Evolutionary conservation across 1,140 invertebrate genomes (phyloP).

Genomic region (Pseudomyrmex cubaensis): DNA sequence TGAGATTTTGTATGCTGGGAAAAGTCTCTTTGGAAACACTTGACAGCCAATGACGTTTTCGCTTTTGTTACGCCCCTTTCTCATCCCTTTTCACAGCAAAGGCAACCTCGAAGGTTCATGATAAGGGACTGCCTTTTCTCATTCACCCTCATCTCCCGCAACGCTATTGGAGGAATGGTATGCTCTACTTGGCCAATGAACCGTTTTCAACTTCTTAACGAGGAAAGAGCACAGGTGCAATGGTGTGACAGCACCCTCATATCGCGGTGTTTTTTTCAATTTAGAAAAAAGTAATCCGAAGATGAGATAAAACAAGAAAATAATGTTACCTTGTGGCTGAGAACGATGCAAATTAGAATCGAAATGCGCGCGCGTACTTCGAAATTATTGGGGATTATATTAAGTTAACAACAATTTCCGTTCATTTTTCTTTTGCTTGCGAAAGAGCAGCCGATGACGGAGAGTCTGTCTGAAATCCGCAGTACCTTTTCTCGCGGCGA

Average conservation of each 20-base stretch:
- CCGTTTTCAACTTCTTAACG: slow-evolving; percentile 17
- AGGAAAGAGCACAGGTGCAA: slow-evolving; percentile 52
- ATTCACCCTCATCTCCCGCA: slow-evolving; percentile 55
- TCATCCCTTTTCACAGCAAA: slow-evolving; percentile 16
- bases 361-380: too few species aligned
- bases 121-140: slow-evolving; percentile 54
- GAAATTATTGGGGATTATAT: neutral
- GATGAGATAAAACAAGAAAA: neutral
- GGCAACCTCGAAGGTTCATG: neutral
- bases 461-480: slow-evolving; percentile 10
- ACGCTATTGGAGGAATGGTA: slow-evolving; percentile 47
- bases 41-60: neutral
- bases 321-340: too few species aligned
- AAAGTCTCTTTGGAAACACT: neutral
- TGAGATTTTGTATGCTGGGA: neutral
- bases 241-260: neutral
- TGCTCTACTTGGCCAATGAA: slow-evolving; percentile 51
- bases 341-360: too few species aligned
- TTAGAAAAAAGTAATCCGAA: neutral
- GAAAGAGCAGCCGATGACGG: too few species aligned
- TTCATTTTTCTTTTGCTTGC: too few species aligned
- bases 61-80: slow-evolving; percentile 8
- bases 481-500: slow-evolving; percentile 3
- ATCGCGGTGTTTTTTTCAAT: neutral
- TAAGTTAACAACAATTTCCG: neutral